These are phyloP conservation scores for Julus scanicus DNA, from an alignment of 2,888 invertebrate species.

Conservation along the genomic window DNA sequence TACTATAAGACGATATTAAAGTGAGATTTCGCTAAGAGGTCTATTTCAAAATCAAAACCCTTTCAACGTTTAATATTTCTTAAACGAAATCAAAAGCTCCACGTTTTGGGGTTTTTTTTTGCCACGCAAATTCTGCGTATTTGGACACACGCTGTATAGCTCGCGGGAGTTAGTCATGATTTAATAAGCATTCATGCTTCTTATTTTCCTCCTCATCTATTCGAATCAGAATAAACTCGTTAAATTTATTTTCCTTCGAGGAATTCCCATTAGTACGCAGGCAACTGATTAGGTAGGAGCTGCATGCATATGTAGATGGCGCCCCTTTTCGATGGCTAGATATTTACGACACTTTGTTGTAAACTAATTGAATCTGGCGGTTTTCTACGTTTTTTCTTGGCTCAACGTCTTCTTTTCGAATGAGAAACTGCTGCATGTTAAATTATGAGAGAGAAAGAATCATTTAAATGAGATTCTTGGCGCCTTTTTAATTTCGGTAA, in stretches of 20 bases:
- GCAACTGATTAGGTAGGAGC: not conserved
- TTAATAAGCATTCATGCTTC: not conserved
- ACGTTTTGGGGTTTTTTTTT: too few species aligned
- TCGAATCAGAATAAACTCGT: not conserved
- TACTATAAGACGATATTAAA: too few species aligned
- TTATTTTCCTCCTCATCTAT: not conserved
- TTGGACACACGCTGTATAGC: not conserved
- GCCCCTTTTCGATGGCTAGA: not conserved
- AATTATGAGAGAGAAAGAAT: not conserved
- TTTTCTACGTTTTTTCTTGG: not conserved
- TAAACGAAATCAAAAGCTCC: too few species aligned
- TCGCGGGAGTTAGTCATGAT: not conserved
- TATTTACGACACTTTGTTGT: not conserved
- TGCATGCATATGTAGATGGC: not conserved
- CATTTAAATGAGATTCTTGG: slow-evolving; percentile 28
- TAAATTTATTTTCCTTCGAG: slow-evolving; percentile 1
- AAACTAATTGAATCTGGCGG: slow-evolving; percentile 24
- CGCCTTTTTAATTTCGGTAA: slow-evolving; percentile 39
- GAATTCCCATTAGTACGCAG: not conserved
- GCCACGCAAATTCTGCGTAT: not conserved
- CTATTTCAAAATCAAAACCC: too few species aligned
- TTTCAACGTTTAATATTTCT: too few species aligned
- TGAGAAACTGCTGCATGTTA: slow-evolving; percentile 9
- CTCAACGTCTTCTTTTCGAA: not conserved
- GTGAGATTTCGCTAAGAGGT: too few species aligned